Evolutionary conservation across 2,113 vertebrate species (phyloP).

Genomic region (Furnarius figulus): DNA sequence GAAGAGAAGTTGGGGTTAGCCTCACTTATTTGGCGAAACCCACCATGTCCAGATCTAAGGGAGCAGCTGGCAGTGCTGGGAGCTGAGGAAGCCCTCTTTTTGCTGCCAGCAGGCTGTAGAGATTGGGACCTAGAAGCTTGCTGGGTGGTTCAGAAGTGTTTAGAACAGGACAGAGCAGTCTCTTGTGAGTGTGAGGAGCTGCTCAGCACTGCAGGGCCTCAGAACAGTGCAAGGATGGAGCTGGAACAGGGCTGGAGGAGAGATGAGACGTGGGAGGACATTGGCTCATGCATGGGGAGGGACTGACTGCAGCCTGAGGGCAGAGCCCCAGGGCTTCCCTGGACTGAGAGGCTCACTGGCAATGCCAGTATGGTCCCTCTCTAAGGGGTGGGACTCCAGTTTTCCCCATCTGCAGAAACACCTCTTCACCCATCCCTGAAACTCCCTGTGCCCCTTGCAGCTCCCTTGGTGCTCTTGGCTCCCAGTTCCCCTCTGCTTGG

Average conservation of each 20-base stretch:
- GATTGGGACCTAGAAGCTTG: not conserved
- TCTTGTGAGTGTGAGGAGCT: not conserved
- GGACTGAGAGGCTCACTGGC: not conserved
- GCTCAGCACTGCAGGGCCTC: rapidly evolving
- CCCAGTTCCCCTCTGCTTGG: not conserved
- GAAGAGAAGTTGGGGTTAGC: not conserved
- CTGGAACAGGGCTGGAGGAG: not conserved
- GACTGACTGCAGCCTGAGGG: rapidly evolving
- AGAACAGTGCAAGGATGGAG: not conserved
- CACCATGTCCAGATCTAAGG: not conserved
- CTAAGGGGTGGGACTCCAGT: not conserved
- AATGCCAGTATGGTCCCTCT: not conserved
- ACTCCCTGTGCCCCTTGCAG: not conserved
- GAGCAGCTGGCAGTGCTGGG: not conserved
- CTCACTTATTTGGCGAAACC: not conserved
- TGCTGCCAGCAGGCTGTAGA: not conserved
- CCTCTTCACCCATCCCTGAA: not conserved
- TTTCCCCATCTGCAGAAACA: not conserved
- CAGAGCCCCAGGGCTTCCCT: not conserved
- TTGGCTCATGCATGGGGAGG: rapidly evolving
- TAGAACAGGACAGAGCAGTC: not conserved
- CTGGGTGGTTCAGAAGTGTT: not conserved
- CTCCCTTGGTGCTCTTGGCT: rapidly evolving
- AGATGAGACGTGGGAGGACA: not conserved
- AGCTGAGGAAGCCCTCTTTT: not conserved